Evolutionary conservation across 1,140 invertebrate species (phyloP).

Genomic region (Leptinotarsa texana): DNA sequence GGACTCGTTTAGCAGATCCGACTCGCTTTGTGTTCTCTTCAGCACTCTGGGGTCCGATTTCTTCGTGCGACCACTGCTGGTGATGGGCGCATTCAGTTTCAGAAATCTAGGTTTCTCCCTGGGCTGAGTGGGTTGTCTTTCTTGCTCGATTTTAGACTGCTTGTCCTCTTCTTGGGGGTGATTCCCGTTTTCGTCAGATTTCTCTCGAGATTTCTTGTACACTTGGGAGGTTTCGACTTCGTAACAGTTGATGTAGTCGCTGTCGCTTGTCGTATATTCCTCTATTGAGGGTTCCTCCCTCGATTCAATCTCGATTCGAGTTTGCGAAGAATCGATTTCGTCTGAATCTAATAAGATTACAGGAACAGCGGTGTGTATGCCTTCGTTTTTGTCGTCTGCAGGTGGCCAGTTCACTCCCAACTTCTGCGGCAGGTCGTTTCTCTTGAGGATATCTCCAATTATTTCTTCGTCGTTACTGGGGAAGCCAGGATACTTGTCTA

Average conservation of each 20-base stretch:
- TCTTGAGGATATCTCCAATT: background rate
- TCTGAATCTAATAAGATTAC: background rate
- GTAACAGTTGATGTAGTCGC: conserved; percentile 47
- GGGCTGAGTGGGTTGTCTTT: conserved; percentile 22
- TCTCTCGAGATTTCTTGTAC: conserved; percentile 25
- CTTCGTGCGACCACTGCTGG: background rate
- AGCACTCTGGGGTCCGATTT: background rate
- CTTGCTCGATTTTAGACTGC: background rate
- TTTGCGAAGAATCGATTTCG: background rate
- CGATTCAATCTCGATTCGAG: background rate
- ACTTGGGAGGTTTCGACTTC: conserved; percentile 40
- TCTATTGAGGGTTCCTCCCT: background rate
- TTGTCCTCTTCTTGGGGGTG: background rate
- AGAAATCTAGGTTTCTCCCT: conserved; percentile 19
- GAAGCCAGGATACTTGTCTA: background rate
- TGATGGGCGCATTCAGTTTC: conserved; percentile 9
- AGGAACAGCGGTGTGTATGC: conserved; percentile 5
- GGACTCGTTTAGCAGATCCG: conserved; percentile 25
- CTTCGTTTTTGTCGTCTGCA: background rate
- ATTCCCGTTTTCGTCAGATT: conserved; percentile 8
- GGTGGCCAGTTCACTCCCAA: background rate
- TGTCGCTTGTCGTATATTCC: conserved; percentile 43
- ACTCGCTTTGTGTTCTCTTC: conserved; percentile 21
- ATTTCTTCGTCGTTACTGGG: background rate
- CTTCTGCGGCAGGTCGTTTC: background rate